Base-by-base conservation (phyloP, 2,888 invertebrate species). In the Mongoloraphidia duomilia region DNA sequence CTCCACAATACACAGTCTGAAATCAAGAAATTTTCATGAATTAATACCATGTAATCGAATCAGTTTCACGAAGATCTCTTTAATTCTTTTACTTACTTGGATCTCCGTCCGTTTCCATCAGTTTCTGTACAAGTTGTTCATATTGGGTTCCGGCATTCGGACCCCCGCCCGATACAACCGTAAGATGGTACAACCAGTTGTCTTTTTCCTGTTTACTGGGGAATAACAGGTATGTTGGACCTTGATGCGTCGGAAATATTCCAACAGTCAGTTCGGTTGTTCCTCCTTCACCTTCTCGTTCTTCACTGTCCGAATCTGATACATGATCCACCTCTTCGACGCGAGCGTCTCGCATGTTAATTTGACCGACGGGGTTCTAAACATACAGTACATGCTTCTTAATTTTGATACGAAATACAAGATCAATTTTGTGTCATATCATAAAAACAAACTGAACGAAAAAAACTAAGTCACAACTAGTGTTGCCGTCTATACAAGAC, bases 71-170 rank as follows among this genome's bases (percentile, higher is more conserved):
- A 8, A 47, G 9, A 14, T 42, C 33, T 6, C 10, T 17, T 3
- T 1, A 37, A 9, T 38, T 1, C 6, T 38, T 43, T 41, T 40
- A 71, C 79, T 73, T 64, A 84, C 87, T 88, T 11, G 91, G 82
- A 71, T 94, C 93, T 0, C 93, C 94, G 60, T 94, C 93, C 38
- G 88, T 89, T 67, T 94, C 93, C 94, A 96, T 94, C 35, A 97
- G 76, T 66, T 93, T 91, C 66, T 95, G 93, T 41, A 95, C 82
- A 12, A 96, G 74, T 63, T 96, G 93, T 64, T 97, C 97, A 65
- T 92, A 96, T 64, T 94, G 92, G 1, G 96, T 95, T 45, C 95
- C 96, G 40, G 84, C 88, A 61, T 84, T 87, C 5, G 88, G 82
- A 0, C 90, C 88, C 6, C 90, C 92, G 4, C 93, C 93, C 49